These are phyloP conservation scores for Microplitis deprimator DNA, from an alignment of 2,888 invertebrate genomes.

Conservation along the genomic window DNA sequence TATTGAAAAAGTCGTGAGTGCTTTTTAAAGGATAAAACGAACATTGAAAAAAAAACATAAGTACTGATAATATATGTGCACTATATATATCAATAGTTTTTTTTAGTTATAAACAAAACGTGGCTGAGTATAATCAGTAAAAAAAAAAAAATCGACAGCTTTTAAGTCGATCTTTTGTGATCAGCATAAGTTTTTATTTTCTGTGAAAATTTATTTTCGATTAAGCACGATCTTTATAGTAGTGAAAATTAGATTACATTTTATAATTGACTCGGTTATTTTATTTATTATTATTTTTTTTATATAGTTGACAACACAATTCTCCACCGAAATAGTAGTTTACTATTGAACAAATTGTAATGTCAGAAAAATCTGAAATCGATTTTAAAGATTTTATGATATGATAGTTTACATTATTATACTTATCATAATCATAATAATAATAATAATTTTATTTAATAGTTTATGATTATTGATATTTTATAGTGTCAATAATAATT, in stretches of 20 bases:
- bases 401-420: slow-evolving; percentile 1
- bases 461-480: slow-evolving; percentile 3
- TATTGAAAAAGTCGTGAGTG: background rate
- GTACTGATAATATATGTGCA: background rate
- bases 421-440: background rate
- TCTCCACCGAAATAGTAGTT: background rate
- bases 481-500: background rate
- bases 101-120: background rate
- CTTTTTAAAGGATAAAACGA: background rate
- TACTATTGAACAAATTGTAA: background rate
- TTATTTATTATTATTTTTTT: background rate
- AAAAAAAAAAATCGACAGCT: background rate
- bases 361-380: background rate
- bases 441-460: background rate
- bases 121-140: background rate
- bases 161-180: background rate
- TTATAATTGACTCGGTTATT: background rate
- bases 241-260: background rate
- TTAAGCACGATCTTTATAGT: background rate
- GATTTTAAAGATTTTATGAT: slow-evolving; percentile 1
- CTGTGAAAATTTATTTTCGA: background rate
- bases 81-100: background rate
- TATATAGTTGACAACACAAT: background rate
- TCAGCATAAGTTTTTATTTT: background rate
- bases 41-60: background rate